phyloP scores from a whole-genome alignment of 1,140 invertebrate species.

The Magallana ariakensis region DNA sequence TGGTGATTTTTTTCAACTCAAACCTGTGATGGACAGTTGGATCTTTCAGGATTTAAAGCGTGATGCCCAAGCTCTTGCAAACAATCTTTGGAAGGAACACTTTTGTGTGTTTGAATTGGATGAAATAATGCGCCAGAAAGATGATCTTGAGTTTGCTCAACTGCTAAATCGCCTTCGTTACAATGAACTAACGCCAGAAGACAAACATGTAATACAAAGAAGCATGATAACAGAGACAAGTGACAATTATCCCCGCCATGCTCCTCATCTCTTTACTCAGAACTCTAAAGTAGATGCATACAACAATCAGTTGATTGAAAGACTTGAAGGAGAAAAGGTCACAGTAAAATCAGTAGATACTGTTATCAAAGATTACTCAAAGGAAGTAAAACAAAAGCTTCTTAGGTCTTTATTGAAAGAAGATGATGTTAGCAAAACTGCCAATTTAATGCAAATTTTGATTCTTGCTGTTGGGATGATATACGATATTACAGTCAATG shows the following conservation, averaged over 20 bases:
- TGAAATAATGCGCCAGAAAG: conserved; percentile 61
- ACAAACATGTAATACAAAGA: conserved; percentile 30
- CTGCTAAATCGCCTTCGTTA: conserved; percentile 51
- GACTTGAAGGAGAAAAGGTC: not conserved
- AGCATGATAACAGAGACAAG: not conserved
- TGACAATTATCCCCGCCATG: not conserved
- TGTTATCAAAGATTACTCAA: not conserved
- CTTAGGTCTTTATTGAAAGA: not conserved
- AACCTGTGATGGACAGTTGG: conserved; percentile 56
- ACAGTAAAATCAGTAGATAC: conserved; percentile 2
- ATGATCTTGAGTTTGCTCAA: conserved; percentile 60
- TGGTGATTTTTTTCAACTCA: conserved; percentile 44
- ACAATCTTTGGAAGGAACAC: not conserved
- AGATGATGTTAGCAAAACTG: conserved; percentile 15
- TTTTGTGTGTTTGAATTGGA: conserved; percentile 52
- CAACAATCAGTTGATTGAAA: not conserved
- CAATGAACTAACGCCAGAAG: conserved; percentile 44
- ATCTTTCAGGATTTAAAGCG: conserved; percentile 49
- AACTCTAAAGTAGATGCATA: conserved; percentile 20
- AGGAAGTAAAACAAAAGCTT: not conserved
- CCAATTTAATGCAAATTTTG: not conserved
- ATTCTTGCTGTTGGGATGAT: conserved; percentile 37
- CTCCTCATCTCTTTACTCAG: conserved; percentile 10
- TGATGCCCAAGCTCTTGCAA: conserved; percentile 20
- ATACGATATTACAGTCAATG: conserved; percentile 40